A percentile compares a stretch with the other conserved stretches of the same genome.
phyloP scores from a whole-genome alignment of 1,140 invertebrate species.

The Luehdorfia chinensis region DNA sequence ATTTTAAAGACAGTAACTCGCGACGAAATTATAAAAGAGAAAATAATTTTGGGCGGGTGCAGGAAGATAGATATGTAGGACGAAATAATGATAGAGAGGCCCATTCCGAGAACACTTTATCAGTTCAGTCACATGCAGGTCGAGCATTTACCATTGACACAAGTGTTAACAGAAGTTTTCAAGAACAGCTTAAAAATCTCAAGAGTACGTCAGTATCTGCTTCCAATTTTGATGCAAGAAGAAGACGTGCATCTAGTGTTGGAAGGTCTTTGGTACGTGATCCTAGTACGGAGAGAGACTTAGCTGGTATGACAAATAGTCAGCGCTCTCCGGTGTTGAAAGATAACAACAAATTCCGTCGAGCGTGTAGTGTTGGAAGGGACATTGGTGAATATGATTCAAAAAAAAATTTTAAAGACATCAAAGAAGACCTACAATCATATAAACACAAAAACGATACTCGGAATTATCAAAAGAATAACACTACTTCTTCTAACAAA shows the following conservation, averaged over 20 bases:
- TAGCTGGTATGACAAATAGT: not conserved
- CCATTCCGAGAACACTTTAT: slow-evolving; percentile 31
- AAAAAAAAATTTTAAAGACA: slow-evolving; percentile 44
- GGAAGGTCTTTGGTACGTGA: slow-evolving; percentile 37
- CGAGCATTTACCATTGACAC: slow-evolving; percentile 56
- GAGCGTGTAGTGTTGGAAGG: slow-evolving; percentile 59
- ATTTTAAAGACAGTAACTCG: slow-evolving; percentile 21
- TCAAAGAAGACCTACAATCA: slow-evolving; percentile 55
- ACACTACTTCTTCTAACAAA: not conserved
- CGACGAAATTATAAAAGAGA: slow-evolving; percentile 29
- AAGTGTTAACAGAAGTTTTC: slow-evolving; percentile 50
- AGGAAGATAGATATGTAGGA: slow-evolving; percentile 16
- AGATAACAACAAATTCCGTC: slow-evolving; percentile 28
- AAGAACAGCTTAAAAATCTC: slow-evolving; percentile 27
- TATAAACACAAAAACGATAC: slow-evolving; percentile 27
- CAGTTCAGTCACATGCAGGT: slow-evolving; percentile 35
- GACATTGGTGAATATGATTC: slow-evolving; percentile 27
- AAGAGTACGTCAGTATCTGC: slow-evolving; percentile 17
- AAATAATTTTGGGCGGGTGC: slow-evolving; percentile 24
- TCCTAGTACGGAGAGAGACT: slow-evolving; percentile 11
- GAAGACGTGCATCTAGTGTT: slow-evolving; percentile 55
- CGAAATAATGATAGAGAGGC: slow-evolving; percentile 14
- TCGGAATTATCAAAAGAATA: not conserved
- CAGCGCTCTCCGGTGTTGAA: too few species aligned
- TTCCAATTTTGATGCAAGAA: slow-evolving; percentile 38